Evolutionary conservation across 2,113 vertebrate species (phyloP).

Genomic region (Dipodomys spectabilis): DNA sequence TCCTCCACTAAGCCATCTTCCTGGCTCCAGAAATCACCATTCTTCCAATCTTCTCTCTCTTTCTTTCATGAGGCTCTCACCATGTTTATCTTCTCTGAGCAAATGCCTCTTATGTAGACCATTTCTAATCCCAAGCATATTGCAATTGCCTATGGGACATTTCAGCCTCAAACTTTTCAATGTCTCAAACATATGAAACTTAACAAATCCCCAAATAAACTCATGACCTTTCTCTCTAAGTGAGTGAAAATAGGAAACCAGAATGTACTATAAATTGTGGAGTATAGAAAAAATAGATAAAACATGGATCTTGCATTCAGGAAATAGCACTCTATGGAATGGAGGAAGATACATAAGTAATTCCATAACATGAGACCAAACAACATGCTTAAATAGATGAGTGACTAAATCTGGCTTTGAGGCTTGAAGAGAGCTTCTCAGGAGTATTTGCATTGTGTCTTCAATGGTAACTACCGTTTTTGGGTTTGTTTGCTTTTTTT

Average conservation of each 20-base stretch:
- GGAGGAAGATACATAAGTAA: constrained; percentile 9
- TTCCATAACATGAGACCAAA: constrained; percentile 39
- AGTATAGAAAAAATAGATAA: constrained; percentile 15
- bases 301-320: neutral
- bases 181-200: constrained; percentile 41
- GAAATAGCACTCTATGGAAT: constrained; percentile 20
- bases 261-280: neutral
- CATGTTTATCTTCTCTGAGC: constrained; percentile 15
- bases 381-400: constrained; percentile 51
- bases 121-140: constrained; percentile 25
- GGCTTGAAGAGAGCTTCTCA: constrained; percentile 36
- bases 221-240: constrained; percentile 43
- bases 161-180: constrained; percentile 43
- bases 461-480: neutral
- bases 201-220: constrained; percentile 34
- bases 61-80: neutral
- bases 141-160: neutral
- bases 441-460: constrained; percentile 18
- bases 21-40: neutral
- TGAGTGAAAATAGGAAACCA: neutral
- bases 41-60: constrained; percentile 20
- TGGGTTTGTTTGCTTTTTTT: too few relatives aligned
- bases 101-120: neutral
- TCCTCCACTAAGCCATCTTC: constrained; percentile 7
- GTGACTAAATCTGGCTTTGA: constrained; percentile 28